Evolutionary conservation across 2,113 vertebrate genomes (phyloP), one percentile per base, ranked within the genome.

Genomic region (Clarias magur): DNA sequence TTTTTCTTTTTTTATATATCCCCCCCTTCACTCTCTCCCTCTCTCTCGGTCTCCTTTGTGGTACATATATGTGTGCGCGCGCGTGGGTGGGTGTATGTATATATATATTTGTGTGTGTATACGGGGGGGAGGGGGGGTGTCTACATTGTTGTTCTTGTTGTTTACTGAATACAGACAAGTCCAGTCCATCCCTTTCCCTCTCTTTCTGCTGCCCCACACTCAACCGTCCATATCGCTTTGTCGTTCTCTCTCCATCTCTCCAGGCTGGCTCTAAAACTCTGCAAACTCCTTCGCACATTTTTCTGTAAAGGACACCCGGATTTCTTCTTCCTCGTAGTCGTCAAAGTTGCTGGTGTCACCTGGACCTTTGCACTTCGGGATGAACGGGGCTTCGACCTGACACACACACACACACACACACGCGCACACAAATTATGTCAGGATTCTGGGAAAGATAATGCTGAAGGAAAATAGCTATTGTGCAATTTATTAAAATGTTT

Each of bases 301-400:
- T 93, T 98, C 97, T 85, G 95, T 96, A 94, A 97, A 95, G 92
- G 97, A 98, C 90, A 98, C 95, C 91, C 96, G 91, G 95, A 98
- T 97, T 90, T 97, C 97, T 92, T 98, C 97, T 89, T 98, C 97
- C 82, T 98, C 97, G 76, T 98, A 98, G 93, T 98, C 97, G 3
- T 98, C 97, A 65, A 98, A 98, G 95, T 98, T 98, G 95, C 97
- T 98, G 15, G 96, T 97, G 94, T 98, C 97, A 1, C 97, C 97
- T 0, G 97, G 96, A 90, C 97, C 97, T 96, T 97, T 98, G 93
- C 96, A 97, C 94, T 98, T 98, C 38, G 97, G 97, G 94, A 98
- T 97, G 94, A 98, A 98, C 83, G 97, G 97, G 82, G 97, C 97
- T 93, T 98, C 97, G 92, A 98, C 96, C 96, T 97, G 90, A 56